Evolutionary conservation across 37 sponge, comb jelly and placozoan species (phyloP).

Genomic region (Petrosia ficiformis): DNA sequence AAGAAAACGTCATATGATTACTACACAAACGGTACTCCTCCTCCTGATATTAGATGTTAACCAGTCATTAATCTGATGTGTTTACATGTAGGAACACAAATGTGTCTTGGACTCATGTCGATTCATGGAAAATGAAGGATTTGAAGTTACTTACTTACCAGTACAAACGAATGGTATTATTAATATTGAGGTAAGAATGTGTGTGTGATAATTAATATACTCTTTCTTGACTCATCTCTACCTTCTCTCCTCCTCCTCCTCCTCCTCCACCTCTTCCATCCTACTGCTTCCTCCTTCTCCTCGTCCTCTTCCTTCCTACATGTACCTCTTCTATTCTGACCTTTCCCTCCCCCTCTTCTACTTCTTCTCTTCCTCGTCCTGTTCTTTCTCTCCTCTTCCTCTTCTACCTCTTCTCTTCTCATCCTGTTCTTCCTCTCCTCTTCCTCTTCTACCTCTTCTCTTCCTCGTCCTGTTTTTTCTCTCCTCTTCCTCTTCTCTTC

Average conservation of each 20-base stretch:
- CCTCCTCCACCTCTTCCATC: not conserved
- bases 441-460: too few species aligned
- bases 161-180: constrained; percentile 89
- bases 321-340: not conserved
- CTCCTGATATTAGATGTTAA: not conserved
- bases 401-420: not conserved
- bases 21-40: constrained; percentile 82
- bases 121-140: constrained; percentile 88
- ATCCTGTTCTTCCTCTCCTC: not conserved
- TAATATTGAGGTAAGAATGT: constrained; percentile 69
- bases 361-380: not conserved
- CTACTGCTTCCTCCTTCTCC: too few species aligned
- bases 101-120: constrained; percentile 99
- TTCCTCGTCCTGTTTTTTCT: too few species aligned
- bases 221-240: not conserved
- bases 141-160: constrained; percentile 94
- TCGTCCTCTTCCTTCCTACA: not conserved
- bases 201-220: not conserved
- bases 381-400: too few species aligned
- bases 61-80: not conserved
- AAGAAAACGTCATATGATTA: constrained; percentile 96
- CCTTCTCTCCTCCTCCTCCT: not conserved
- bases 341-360: not conserved
- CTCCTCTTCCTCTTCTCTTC: too few species aligned
- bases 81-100: constrained; percentile 86